Percentiles rank a stretch among this genome's conserved stretches.
Conservation (phyloP, 2,113 vertebrate species). For the Thinocorus orbignyianus region DNA sequence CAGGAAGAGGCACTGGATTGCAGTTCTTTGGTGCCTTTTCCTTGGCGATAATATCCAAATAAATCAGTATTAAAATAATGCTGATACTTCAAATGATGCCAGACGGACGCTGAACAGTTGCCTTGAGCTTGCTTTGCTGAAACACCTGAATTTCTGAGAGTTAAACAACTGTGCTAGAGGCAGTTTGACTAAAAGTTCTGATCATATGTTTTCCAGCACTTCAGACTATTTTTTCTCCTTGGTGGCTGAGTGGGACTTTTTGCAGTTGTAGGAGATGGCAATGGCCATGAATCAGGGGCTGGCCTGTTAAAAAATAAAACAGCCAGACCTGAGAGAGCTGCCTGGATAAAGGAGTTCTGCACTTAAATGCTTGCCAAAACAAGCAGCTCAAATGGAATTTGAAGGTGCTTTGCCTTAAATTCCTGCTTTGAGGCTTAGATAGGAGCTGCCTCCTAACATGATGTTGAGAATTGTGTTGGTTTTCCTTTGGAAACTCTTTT, state of each 20-base stretch:
- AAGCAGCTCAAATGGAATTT: not conserved
- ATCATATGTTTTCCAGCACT: not conserved
- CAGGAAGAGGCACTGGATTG: not conserved
- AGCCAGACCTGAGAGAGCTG: not conserved
- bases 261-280: not conserved
- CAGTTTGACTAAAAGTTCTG: not conserved
- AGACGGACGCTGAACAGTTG: not conserved
- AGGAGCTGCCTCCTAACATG: not conserved
- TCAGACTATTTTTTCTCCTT: not conserved
- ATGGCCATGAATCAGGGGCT: not conserved
- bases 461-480: not conserved
- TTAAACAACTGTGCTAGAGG: not conserved
- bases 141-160: not conserved
- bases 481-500: not conserved
- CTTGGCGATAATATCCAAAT: not conserved
- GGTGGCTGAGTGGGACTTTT: not conserved
- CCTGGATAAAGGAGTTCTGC: not conserved
- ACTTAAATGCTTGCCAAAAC: not conserved
- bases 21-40: not conserved
- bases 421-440: not conserved
- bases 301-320: not conserved
- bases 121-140: not conserved
- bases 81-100: not conserved
- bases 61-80: not conserved
- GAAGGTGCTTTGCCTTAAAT: not conserved